Base-by-base conservation (phyloP, 2,888 invertebrate species). In the Tridacna crocea region DNA sequence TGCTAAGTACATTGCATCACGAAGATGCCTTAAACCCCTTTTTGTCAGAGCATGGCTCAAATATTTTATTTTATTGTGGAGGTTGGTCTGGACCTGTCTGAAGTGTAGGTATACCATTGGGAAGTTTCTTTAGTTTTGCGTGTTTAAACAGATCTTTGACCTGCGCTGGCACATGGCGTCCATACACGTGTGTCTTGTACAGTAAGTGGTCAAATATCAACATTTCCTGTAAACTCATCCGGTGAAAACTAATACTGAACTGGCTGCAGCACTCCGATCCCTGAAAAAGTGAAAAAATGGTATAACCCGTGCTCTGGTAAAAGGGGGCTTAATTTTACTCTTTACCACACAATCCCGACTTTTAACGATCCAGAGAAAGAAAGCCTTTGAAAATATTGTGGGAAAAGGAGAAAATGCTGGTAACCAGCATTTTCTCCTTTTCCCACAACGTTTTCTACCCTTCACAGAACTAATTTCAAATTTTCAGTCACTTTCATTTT, bases 151-250 rank as follows among this genome's bases (percentile, higher is more conserved):
- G 76, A 47, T 80, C 48, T 75, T 63, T 55, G 13, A 83, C 76
- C 11, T 80, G 70, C n/a, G 63, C 55, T 0, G 82, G 74, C 12
- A 80, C 55, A 3, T 75, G 48, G 15, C 82, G 77, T 17, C 90
- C 90, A 72, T 88, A 88, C 8, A 91, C 89, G 24, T 79, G 82
- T 10, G 87, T 90, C 58, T 87, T 83, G 95, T 99, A 99, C 92
- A 99, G 97, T 84, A 99, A 95, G 94, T 98, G 99, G 92, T 99
- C 98, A 80, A 99, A 94, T 19, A 98, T 97, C 93, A 99, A 98
- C 97, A 99, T 98, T 93, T 97, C 96, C 90, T 97, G 96, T 0
- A 98, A 97, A 24, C 96, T 95, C 0, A 98, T 97, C 94, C 98
- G 98, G 95, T 99, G 98, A 95, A 99, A 99, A 0, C 98, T 97